Conservation (phyloP, 1,140 invertebrate species). For the Platyura marginata region DNA sequence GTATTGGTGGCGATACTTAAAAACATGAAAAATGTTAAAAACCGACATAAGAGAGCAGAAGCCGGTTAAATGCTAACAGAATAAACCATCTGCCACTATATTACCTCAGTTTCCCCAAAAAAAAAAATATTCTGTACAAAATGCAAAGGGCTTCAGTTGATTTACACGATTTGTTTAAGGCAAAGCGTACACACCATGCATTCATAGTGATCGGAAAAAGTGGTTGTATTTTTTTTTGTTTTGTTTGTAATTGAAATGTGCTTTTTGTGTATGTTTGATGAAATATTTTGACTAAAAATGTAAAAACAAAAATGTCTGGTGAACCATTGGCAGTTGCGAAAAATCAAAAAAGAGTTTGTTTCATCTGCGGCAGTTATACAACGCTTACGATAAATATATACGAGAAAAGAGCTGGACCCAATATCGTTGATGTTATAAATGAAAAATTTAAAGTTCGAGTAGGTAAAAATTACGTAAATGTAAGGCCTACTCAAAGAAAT, state of each 20-base stretch:
- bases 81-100: no score
- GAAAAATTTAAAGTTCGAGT: slow-evolving; percentile 25
- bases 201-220: no score
- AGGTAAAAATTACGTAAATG: slow-evolving; percentile 8
- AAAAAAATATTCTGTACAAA: no score
- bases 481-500: slow-evolving; percentile 9
- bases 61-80: no score
- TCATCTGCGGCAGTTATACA: slow-evolving; percentile 23
- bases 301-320: neutral
- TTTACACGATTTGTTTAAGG: no score
- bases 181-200: no score
- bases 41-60: no score
- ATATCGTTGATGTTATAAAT: slow-evolving; percentile 23
- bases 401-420: slow-evolving; percentile 21
- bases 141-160: neutral
- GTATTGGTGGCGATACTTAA: no score
- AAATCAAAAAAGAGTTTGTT: slow-evolving; percentile 18
- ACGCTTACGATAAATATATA: slow-evolving; percentile 24
- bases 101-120: no score
- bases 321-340: neutral
- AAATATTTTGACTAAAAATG: neutral
- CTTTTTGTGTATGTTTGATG: neutral
- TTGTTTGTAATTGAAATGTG: no score
- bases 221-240: neutral
- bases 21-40: no score